phyloP scores from a whole-genome alignment of 2,888 invertebrate species.

The Synanthedon tipuliformis region DNA sequence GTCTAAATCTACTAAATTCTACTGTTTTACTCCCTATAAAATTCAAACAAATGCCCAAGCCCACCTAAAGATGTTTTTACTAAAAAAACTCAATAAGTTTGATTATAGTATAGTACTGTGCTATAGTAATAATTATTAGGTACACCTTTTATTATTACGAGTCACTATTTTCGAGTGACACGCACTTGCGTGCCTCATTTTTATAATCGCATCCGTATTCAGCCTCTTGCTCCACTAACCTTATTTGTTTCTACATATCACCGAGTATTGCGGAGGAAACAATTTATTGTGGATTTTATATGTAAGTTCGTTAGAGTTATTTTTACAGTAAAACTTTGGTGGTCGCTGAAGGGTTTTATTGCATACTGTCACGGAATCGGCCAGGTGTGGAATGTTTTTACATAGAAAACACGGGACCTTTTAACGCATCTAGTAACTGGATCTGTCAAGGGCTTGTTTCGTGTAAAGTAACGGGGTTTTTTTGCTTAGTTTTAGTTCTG shows the following conservation, averaged over 20 bases:
- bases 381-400: constrained; percentile 62
- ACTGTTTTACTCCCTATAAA: no score
- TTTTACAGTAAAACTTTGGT: constrained; percentile 10
- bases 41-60: no score
- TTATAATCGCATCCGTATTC: constrained; percentile 45
- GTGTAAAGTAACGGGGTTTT: not conserved
- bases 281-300: constrained; percentile 15
- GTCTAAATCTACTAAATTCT: no score
- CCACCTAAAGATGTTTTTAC: no score
- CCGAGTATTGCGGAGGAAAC: constrained; percentile 4
- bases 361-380: constrained; percentile 55
- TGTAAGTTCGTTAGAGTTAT: constrained; percentile 8
- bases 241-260: constrained; percentile 28
- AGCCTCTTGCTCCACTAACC: constrained; percentile 58
- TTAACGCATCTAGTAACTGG: constrained; percentile 27
- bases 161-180: constrained; percentile 15
- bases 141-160: not conserved
- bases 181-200: constrained; percentile 51
- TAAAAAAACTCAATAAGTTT: no score
- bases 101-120: no score
- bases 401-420: constrained; percentile 47
- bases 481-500: not conserved
- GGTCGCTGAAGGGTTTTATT: constrained; percentile 39
- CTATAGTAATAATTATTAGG: no score
- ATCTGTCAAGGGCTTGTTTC: not conserved